Percentiles rank a stretch among this genome's conserved stretches.
Conservation (phyloP, 2,797 vertebrate species). For the Kryptopterus vitreolus region DNA sequence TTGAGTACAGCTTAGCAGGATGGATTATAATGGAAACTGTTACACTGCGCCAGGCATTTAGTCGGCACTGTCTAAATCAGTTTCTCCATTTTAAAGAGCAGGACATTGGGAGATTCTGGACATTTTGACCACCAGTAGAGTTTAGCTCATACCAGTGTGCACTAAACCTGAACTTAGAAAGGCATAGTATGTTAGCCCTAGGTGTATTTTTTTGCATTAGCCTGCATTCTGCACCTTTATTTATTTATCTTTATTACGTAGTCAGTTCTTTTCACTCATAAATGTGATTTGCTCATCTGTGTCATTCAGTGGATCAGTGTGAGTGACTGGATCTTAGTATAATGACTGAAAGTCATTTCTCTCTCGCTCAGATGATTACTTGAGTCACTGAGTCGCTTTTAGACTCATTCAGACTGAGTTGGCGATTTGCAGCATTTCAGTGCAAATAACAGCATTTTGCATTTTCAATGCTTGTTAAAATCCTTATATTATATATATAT, state of each 20-base stretch:
- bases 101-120: not conserved
- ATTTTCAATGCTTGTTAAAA: not conserved
- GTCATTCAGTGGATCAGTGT: not conserved
- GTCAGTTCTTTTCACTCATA: not conserved
- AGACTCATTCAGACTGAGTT: not conserved
- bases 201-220: not conserved
- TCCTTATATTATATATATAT: no score
- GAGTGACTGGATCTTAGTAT: not conserved
- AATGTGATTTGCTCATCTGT: slow-evolving; percentile 4
- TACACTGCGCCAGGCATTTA: not conserved
- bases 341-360: not conserved
- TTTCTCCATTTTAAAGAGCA: not conserved
- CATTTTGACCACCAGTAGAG: not conserved
- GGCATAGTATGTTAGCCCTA: no score
- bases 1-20: not conserved
- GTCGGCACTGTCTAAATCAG: not conserved
- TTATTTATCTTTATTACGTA: no score
- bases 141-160: not conserved
- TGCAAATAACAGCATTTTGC: not conserved
- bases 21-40: not conserved
- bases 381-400: not conserved
- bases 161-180: not conserved
- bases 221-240: not conserved
- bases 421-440: not conserved
- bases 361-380: not conserved